Evolutionary conservation across 2,888 invertebrate species (phyloP), one percentile per base, ranked within the genome.

Genomic region (Parelbella ahira): DNA sequence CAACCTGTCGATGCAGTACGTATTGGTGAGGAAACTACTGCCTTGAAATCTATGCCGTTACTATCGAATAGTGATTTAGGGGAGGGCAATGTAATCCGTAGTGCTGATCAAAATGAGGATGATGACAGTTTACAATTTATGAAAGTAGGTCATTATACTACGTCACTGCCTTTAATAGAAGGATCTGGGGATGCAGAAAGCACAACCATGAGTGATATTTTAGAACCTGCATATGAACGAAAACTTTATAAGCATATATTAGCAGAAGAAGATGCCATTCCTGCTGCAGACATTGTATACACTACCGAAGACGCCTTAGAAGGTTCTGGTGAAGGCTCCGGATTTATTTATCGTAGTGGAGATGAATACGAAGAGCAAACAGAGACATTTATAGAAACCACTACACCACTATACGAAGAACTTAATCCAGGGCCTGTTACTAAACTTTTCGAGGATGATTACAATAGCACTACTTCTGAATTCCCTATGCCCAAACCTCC

Each of bases 1-100:
- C 88, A 91, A 59, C 88, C 91, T 0, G 50, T 79, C 3, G 73
- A 83, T 64, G 76, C 86, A 6, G 57, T 78, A 49, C 48, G 66
- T 53, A 53, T 88, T 54, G 68, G 86, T 25, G 48, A 77, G 61
- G 65, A 86, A 52, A 74, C 79, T 1, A 69, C 65, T 10, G 79
- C 78, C 11, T 60, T 87, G 21, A 87, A 82, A 59, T 74, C 82
- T 2, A 70, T 80, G 73, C 62, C 81, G 5, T 55, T 77, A 36
- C 67, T 74, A 41, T 71, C 72, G 23, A 58, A 50, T 43, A 80
- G 56, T 53, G 81, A 79, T 59, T 69, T 88, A 49, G 83, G 84
- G 37, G 79, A 82, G 45, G 84, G 86, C 1, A 68, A 70, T 45
- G 68, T 89, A 21, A 72, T 82, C 46, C 73, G 75, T 38, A 69